Evolutionary conservation across 37 sponge, comb jelly and placozoan species (phyloP).

Genomic region (Theonella swinhoei): DNA sequence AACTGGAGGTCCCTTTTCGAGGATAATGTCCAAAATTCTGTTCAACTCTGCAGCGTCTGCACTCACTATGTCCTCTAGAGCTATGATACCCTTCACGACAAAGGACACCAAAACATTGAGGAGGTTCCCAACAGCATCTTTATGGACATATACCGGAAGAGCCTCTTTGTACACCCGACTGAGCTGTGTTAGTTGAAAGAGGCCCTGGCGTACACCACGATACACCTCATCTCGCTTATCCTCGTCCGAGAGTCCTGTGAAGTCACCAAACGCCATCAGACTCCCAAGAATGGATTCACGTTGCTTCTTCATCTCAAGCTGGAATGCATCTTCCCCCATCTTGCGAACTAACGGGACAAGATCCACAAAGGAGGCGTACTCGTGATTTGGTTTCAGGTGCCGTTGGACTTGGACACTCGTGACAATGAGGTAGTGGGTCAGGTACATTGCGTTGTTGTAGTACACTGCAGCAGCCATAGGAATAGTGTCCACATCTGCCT

Average conservation of each 20-base stretch:
- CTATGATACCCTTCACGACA: conserved; percentile 47
- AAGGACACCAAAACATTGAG: conserved; percentile 48
- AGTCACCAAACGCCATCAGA: conserved; percentile 38
- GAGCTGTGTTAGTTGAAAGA: conserved; percentile 49
- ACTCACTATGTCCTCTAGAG: conserved; percentile 76
- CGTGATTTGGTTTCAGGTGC: conserved; percentile 47
- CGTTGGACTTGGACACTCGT: conserved; percentile 69
- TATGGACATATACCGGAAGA: conserved; percentile 51
- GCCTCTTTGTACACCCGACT: conserved; percentile 62
- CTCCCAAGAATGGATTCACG: conserved; percentile 29
- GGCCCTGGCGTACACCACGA: conserved; percentile 23
- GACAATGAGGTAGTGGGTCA: conserved; percentile 84
- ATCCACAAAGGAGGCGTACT: conserved; percentile 78
- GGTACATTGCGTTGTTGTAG: conserved; percentile 91
- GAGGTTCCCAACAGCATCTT: conserved; percentile 46
- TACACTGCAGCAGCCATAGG: conserved; percentile 68
- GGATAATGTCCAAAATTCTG: conserved; percentile 17
- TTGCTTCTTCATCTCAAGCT: conserved; percentile 71
- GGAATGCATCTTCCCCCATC: conserved; percentile 74
- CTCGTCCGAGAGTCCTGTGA: conserved; percentile 34
- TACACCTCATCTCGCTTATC: conserved; percentile 34
- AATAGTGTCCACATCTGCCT: conserved; percentile 35
- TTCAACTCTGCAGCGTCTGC: conserved; percentile 64
- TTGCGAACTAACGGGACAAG: conserved; percentile 63
- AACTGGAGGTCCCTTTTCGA: conserved; percentile 34